phyloP scores from a whole-genome alignment of 2,113 vertebrate genomes.

The Upupa epops region DNA sequence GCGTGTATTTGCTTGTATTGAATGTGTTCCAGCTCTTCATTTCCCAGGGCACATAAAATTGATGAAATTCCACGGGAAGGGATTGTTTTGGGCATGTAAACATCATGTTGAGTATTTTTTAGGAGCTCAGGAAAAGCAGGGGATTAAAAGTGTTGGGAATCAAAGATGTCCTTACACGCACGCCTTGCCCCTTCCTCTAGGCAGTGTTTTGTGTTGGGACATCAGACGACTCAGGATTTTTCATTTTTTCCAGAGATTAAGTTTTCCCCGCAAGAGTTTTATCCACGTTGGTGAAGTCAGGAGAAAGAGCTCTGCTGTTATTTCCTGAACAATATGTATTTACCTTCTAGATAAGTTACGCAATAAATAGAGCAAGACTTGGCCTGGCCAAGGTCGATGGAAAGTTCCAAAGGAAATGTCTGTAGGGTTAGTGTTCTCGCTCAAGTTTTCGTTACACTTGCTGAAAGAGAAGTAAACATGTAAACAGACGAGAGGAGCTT shows the following conservation, averaged over 20 bases:
- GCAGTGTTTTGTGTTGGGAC: background rate
- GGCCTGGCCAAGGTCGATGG: background rate
- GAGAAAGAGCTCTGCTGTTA: conserved; percentile 2
- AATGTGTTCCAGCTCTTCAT: conserved; percentile 69
- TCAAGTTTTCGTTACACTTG: conserved; percentile 46
- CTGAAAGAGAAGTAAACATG: conserved; percentile 36
- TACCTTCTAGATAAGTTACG: conserved; percentile 8
- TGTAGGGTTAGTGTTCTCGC: conserved; percentile 36
- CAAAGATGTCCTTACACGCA: background rate
- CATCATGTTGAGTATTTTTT: conserved; percentile 41
- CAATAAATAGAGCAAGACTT: conserved; percentile 32
- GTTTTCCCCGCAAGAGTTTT: background rate
- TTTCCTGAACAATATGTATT: conserved; percentile 16
- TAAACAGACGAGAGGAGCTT: conserved; percentile 24
- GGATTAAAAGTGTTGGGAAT: background rate
- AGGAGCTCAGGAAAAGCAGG: conserved; percentile 34
- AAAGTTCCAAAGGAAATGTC: conserved; percentile 39
- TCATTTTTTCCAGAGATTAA: background rate
- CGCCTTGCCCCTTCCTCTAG: background rate
- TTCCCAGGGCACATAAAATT: conserved; percentile 73
- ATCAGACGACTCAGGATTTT: background rate
- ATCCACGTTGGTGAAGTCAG: background rate
- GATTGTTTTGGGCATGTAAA: conserved; percentile 63
- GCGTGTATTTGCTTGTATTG: conserved; percentile 73
- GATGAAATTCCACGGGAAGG: conserved; percentile 79